Base-by-base conservation (phyloP, 1,140 invertebrate species). In the Diplogasteroides magnus region DNA sequence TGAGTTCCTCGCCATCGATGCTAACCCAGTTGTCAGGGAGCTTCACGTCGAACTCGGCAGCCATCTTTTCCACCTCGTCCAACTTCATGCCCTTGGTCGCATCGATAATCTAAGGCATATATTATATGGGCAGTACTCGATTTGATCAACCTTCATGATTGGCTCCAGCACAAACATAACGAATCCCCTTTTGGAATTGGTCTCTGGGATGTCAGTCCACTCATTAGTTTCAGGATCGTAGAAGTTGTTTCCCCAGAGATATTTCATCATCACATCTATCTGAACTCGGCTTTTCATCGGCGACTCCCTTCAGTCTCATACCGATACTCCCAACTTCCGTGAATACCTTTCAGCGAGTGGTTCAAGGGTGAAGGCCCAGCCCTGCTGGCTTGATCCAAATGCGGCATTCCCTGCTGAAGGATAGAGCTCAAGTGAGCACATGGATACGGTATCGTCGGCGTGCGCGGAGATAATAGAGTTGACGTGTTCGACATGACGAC, bases 381-480 rank as follows among this genome's bases (percentile, higher is more conserved):
- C 95, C 84, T 99, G 97, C 63, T 99, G 90, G 56, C 88, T 97
- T 31, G 95, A 97, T 72, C 97, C 97, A 85, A 99, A 99, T 83
- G 96, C 97, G 74, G 98, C 96, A 73, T 93, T 97, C 81, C 96
- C 96, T 86, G 93, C 93, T 85, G 91, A 91, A 65, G 94, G 94
- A 84, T 97, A 92, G 77, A 98, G 92, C 77, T 91, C 89, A 70
- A 97, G 92, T 87, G 96, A 91, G 84, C 95, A 96, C 96, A 98
- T 98, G 55, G 97, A 96, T 73, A 94, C 95, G 81, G 89, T 88
- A 78, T 97, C 94, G 76, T 97, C 93, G 76, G 90, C 90, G 85
- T 98, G 98, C 19, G 96, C 98, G 73, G 94, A 93, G 85, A 99
- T 98, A 83, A 99, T 99, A 71, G 98, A 96, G 87, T 99, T 99